Base-by-base conservation (phyloP, 92 coral and sea anemone species). In the Diadumene lineata region DNA sequence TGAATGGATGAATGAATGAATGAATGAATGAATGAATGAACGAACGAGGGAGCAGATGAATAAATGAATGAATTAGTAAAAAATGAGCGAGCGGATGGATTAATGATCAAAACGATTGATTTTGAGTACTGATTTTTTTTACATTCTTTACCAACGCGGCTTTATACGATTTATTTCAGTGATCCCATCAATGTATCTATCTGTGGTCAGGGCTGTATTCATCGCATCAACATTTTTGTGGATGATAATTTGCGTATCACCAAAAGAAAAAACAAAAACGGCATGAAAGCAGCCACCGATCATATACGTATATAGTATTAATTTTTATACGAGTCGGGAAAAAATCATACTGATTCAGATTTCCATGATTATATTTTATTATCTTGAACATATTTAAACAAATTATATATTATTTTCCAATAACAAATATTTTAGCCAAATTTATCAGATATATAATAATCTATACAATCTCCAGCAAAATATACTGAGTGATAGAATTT, bases 201-300 rank as follows among this genome's bases (percentile, higher is more conserved):
- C 79, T 18, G 58, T 77, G 1, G 74, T 79, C 74, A 82, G 96
- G 34, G 81, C 85, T 17, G 67, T 90, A 43, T 90, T 79, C 68
- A 60, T 76, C 29, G 68, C 68, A 31, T 90, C 96, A 31, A 87
- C 92, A 2, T 83, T 92, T 58, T 61, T 92, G 27, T 92, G 97
- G 97, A 88, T 88, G 81, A 61, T 68, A 2, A 55, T 78, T 1
- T 85, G 85, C 1, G 30, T 85, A 22, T 16, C 44, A 57, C 69
- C 81, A 33, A 75, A 48, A 27, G 73, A 56, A 44, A 80, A 85
- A 32, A 18, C 64, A 79, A 26, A 78, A 72, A 72, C 58, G 19
- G 17, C 58, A 53, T 3, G 2, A 53, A 53, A 53, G 13, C 48
- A 38, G 48, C 6, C 48, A 38, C 48, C 48, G 13, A n/a, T n/a